Percentiles rank a stretch among this genome's conserved stretches.
These are phyloP conservation scores for Tringa solitaria DNA, from an alignment of 2,113 vertebrate genomes.

Conservation along the genomic window DNA sequence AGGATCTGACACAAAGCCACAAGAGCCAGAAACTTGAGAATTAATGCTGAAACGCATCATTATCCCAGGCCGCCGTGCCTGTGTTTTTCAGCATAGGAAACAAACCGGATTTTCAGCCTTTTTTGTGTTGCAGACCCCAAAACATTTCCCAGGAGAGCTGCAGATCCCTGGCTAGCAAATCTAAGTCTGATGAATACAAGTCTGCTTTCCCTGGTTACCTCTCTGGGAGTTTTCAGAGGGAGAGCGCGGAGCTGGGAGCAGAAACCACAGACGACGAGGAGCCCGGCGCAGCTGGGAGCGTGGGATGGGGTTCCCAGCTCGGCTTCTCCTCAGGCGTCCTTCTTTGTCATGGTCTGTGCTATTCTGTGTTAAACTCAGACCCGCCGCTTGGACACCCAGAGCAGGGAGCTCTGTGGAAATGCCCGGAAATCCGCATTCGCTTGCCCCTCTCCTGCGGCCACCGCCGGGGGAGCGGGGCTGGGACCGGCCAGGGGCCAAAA, in stretches of 20 bases:
- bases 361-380: background rate
- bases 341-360: fast-evolving
- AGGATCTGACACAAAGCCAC: slow-evolving; percentile 57
- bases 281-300: fast-evolving
- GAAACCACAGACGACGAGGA: background rate
- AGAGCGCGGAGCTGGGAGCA: fast-evolving
- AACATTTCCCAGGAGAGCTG: slow-evolving; percentile 2
- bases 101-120: background rate
- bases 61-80: background rate
- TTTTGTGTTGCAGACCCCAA: background rate
- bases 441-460: fast-evolving
- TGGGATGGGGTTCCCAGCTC: background rate
- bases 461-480: fast-evolving
- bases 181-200: background rate
- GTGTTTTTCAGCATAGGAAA: background rate
- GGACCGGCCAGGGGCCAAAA: fast-evolving
- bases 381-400: background rate
- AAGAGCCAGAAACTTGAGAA: slow-evolving; percentile 47
- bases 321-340: background rate
- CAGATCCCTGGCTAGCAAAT: background rate
- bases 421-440: background rate
- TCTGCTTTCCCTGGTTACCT: background rate
- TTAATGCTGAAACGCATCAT: slow-evolving; percentile 13
- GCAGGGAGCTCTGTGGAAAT: background rate
- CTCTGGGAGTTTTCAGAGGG: background rate